Percentiles rank a stretch among this genome's conserved stretches.
Evolutionary conservation across 1,140 invertebrate species (phyloP).

Genomic region (Nilaparvata lugens): DNA sequence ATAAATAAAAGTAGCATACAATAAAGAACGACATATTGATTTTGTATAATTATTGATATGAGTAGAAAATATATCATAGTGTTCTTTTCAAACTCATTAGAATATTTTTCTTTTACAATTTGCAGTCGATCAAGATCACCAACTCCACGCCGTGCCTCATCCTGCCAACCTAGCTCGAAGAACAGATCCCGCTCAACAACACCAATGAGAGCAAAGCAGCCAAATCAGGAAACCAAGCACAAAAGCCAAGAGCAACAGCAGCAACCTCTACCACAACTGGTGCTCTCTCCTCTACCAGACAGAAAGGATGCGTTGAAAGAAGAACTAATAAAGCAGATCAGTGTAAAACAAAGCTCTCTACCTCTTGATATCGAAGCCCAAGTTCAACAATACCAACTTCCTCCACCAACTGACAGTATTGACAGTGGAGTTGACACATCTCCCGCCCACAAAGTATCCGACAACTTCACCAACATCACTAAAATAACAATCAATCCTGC

Average conservation of each 20-base stretch:
- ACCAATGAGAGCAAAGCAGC: not conserved
- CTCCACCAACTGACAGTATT: conserved; percentile 13
- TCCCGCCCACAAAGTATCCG: conserved; percentile 21
- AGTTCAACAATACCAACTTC: conserved; percentile 21
- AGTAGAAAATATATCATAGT: too few relatives aligned
- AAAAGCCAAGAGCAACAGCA: too few relatives aligned
- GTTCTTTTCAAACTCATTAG: too few relatives aligned
- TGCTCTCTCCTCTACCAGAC: not conserved
- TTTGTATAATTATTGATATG: too few relatives aligned
- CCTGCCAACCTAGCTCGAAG: not conserved
- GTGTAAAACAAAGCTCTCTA: too few relatives aligned
- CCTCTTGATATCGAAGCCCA: not conserved
- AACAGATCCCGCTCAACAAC: conserved; percentile 9
- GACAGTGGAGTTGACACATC: conserved; percentile 24
- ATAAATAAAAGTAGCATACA: too few relatives aligned
- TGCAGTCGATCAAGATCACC: conserved; percentile 13
- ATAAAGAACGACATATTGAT: too few relatives aligned
- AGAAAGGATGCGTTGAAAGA: not conserved
- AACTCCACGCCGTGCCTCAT: not conserved
- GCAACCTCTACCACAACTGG: not conserved
- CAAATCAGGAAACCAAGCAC: too few relatives aligned
- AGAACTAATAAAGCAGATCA: not conserved
- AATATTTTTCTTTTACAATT: not conserved
- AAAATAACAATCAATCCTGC: not conserved
- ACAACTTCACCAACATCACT: conserved; percentile 15